Percentiles rank a stretch among this genome's conserved stretches.
Conservation (phyloP, 2,888 invertebrate species). For the Apamea monoglypha region DNA sequence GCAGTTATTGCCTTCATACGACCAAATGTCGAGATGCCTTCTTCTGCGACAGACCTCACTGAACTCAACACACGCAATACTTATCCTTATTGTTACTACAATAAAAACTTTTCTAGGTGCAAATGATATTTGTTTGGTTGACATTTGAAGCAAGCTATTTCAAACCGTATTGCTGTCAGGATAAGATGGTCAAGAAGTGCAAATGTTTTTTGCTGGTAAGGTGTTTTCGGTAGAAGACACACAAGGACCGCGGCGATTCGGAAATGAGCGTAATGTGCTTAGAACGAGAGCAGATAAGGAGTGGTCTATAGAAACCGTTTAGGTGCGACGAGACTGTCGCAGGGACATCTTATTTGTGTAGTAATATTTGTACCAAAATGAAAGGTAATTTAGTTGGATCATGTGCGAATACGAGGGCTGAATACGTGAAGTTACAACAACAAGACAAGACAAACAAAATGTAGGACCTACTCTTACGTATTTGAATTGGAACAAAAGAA, state of each 20-base stretch:
- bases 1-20: constrained; percentile 54
- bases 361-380: constrained; percentile 38
- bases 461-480: background rate
- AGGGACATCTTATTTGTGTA: constrained; percentile 10
- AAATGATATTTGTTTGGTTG: constrained; percentile 31
- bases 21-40: constrained; percentile 50
- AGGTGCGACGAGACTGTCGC: constrained; percentile 23
- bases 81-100: constrained; percentile 42
- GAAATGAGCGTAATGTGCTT: constrained; percentile 63
- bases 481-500: background rate
- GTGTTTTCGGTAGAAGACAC: constrained; percentile 50
- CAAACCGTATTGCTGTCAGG: background rate
- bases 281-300: constrained; percentile 56
- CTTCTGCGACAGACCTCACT: constrained; percentile 14
- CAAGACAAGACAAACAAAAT: background rate
- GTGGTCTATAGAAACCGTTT: constrained; percentile 46
- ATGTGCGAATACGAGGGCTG: background rate
- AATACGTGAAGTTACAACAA: background rate
- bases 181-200: constrained; percentile 25
- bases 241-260: constrained; percentile 52
- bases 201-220: constrained; percentile 19
- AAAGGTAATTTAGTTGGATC: background rate
- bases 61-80: constrained; percentile 35
- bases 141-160: constrained; percentile 15
- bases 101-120: constrained; percentile 46